Evolutionary conservation across 30 jellyfish, hydroid and myxozoan genomes (phyloP), one percentile per base, ranked within the genome.

Genomic region (Cassiopea andromeda): DNA sequence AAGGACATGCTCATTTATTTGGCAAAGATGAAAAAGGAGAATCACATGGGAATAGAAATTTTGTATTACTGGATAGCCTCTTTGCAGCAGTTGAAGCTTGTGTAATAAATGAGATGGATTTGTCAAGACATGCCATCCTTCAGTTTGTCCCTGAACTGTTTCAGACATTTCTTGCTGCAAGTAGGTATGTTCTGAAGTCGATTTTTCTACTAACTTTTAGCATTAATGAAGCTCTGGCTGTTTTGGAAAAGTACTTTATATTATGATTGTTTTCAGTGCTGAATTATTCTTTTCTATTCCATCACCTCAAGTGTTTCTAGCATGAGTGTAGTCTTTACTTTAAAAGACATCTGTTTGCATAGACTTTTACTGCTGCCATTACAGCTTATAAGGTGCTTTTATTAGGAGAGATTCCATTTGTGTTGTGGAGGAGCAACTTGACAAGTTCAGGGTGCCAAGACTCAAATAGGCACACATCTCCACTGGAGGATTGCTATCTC

Each of bases 1-100:
- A 66, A 67, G 81, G 82, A 13, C 90, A 81, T 69, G 46, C 46
- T 7, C 90, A 81, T 38, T 49, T 77, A 54, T 77, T 43, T 27
- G 86, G 86, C 19, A 60, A 47, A 43, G 73, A 77, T 77, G 86
- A 77, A 18, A 16, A 48, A 77, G 15, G 12, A 5, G 70, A 46
- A 27, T 74, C 17, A 1, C 10, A 77, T 12, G 7, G 1, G 18
- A 48, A 57, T 7, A 19, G 70, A 49, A 77, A 77, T 38, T 77
- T 48, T 77, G 86, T 74, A 14, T 9, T 77, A 74, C 15, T 77
- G 49, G 86, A 77, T 18, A 77, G 86, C 54, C 16, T 77, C 54
- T 77, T 77, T 49, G 9, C 74, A 49, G n/a, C 50, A 16, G 54
- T 77, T 0, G 74, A 47, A 47, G 17, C 50, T 60, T 81, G 82